A percentile compares a stretch with the other conserved stretches of the same genome.
Evolutionary conservation across 1,140 invertebrate genomes (phyloP).

Genomic region (Plutomurus gul): DNA sequence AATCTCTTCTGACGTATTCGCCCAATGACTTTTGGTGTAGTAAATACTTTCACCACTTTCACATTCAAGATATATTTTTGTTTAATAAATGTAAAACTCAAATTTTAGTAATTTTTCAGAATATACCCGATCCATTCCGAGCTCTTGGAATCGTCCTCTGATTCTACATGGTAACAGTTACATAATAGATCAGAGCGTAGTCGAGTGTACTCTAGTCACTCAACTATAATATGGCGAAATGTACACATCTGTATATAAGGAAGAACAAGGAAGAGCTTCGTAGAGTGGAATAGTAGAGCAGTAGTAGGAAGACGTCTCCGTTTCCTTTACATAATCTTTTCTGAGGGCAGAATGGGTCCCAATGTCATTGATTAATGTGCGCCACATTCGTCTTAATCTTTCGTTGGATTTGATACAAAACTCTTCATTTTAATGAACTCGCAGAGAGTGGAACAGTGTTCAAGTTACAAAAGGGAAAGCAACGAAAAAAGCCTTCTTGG

Average conservation of each 20-base stretch:
- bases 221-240: not conserved
- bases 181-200: not conserved
- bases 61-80: too few relatives aligned
- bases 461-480: not conserved
- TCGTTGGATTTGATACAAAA: slow-evolving; percentile 41
- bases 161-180: not conserved
- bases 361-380: slow-evolving; percentile 49
- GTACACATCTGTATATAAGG: not conserved
- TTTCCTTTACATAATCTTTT: slow-evolving; percentile 34
- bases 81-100: too few relatives aligned
- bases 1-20: too few relatives aligned
- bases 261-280: not conserved
- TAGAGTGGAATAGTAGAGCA: slow-evolving; percentile 9
- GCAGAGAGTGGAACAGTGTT: not conserved
- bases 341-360: slow-evolving; percentile 33
- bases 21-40: too few relatives aligned
- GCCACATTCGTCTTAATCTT: slow-evolving; percentile 49
- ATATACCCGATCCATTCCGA: too few relatives aligned
- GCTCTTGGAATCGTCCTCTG: too few relatives aligned
- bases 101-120: too few relatives aligned
- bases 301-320: slow-evolving; percentile 24
- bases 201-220: not conserved
- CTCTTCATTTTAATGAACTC: slow-evolving; percentile 48
- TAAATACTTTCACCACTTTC: too few relatives aligned
- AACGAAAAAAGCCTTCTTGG: not conserved